Evolutionary conservation across 2,888 invertebrate genomes (phyloP).

Genomic region (Drosophila trichaetosa): DNA sequence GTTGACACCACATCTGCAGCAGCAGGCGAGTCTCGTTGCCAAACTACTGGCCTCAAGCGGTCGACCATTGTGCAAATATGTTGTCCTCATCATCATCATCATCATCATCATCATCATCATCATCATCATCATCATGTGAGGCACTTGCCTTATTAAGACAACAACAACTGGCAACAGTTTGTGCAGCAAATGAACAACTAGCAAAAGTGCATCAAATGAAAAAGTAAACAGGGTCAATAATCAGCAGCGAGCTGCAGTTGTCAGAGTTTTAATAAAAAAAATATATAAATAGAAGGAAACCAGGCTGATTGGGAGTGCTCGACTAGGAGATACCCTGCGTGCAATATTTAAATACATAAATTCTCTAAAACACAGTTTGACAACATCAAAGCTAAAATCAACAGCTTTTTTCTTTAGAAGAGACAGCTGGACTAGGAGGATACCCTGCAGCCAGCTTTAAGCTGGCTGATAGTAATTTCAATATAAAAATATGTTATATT

Average conservation of each 20-base stretch:
- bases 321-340: neutral
- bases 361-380: neutral
- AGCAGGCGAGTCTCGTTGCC: constrained; percentile 27
- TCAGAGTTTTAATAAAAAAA: neutral
- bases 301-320: neutral
- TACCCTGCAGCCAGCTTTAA: neutral
- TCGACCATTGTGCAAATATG: constrained; percentile 39
- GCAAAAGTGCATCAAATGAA: neutral
- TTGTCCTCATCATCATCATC: neutral
- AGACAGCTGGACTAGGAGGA: neutral
- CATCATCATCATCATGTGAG: constrained; percentile 8
- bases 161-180: constrained; percentile 28
- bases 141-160: constrained; percentile 48
- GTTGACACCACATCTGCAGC: constrained; percentile 55
- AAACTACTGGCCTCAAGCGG: constrained; percentile 34
- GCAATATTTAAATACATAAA: neutral
- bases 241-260: neutral
- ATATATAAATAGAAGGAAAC: neutral
- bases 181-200: constrained; percentile 6
- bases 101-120: neutral
- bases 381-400: neutral
- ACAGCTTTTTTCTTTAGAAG: neutral
- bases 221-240: neutral
- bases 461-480: neutral
- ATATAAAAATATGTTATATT: no score